phyloP scores from a whole-genome alignment of 2,888 invertebrate species.

The Patella ulyssiponensis region DNA sequence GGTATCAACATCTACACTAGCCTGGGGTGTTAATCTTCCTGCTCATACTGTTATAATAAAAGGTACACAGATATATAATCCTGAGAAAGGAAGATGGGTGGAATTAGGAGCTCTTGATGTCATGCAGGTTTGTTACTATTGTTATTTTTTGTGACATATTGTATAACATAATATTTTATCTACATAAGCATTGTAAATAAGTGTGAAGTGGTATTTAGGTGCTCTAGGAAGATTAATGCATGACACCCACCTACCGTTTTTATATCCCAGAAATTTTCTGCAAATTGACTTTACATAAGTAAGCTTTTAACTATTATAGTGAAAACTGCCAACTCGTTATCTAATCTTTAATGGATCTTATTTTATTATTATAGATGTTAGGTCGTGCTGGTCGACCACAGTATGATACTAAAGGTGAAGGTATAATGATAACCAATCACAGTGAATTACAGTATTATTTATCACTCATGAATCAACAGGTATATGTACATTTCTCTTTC shows the following conservation, averaged over 20 bases:
- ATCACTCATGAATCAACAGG: conserved; percentile 95
- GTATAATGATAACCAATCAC: conserved; percentile 98
- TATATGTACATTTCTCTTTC: not conserved
- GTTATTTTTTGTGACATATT: not conserved
- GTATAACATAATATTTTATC: not conserved
- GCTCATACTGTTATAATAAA: conserved; percentile 99
- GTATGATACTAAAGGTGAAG: conserved; percentile 96
- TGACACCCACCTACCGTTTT: too few relatives aligned
- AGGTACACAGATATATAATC: conserved; percentile 98
- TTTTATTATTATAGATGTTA: conserved; percentile 80
- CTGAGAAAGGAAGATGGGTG: conserved; percentile 98
- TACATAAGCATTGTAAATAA: not conserved
- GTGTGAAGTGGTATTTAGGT: too few relatives aligned
- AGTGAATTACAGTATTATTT: conserved; percentile 98
- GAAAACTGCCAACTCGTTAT: too few relatives aligned
- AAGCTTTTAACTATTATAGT: too few relatives aligned
- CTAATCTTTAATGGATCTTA: too few relatives aligned
- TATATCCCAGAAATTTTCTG: too few relatives aligned
- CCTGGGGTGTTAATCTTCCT: conserved; percentile 99
- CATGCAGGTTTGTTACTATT: conserved; percentile 78
- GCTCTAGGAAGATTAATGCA: too few relatives aligned
- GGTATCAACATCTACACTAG: conserved; percentile 97
- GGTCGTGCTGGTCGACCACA: conserved; percentile 98
- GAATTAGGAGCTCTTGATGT: conserved; percentile 98
- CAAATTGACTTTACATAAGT: too few relatives aligned